Evolutionary conservation across 30 jellyfish, hydroid and myxozoan species (phyloP), one percentile per base, ranked within the genome.

Genomic region (Chrysaora quinquecirrha): DNA sequence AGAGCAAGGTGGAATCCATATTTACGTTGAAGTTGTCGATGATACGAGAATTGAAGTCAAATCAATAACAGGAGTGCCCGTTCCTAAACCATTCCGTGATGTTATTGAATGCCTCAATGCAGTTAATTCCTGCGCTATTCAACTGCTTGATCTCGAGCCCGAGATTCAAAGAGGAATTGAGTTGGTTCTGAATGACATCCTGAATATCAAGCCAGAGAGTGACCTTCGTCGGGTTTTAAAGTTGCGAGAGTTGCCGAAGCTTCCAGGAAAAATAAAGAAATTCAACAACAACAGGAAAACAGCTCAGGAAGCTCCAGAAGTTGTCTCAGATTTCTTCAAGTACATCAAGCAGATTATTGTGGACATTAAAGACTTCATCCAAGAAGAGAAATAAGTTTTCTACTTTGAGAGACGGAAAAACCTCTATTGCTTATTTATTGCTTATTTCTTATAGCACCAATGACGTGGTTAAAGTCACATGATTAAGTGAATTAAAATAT

Each of bases 201-300:
- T 47, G 3, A 32, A 34, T 20, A 56, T 76, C 69, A 60, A 20
- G 29, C 87, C 87, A 58, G 50, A 30, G 12, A 58, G 27, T 1
- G 87, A 76, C 75, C 78, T 76, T 21, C 68, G 70, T 14, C 64
- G 76, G n/a, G 87, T 31, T 31, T 76, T 76, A 78, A 58, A 62
- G 25, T 31, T 76, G 52, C 34, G 52, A 61, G 79, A 60, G 1
- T 61, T 76, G 54, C 87, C 70, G 0, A 58, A 60, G 48, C 28
- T 76, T n/a, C 78, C 77, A 9, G 69, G 52, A 38, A 76, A 76
- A 63, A 1, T 76, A 46, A 76, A 58, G 38, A 76, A 76, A 28
- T 61, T 76, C 60, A 76, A 61, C 87, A 76, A 23, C 78, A 76
- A 76, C 78, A n/a, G 67, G 28, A 76, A 76, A 69, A 76, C 35